Evolutionary conservation across 2,113 vertebrate species (phyloP), one percentile per base, ranked within the genome.

Genomic region (Embiotoca jacksoni): DNA sequence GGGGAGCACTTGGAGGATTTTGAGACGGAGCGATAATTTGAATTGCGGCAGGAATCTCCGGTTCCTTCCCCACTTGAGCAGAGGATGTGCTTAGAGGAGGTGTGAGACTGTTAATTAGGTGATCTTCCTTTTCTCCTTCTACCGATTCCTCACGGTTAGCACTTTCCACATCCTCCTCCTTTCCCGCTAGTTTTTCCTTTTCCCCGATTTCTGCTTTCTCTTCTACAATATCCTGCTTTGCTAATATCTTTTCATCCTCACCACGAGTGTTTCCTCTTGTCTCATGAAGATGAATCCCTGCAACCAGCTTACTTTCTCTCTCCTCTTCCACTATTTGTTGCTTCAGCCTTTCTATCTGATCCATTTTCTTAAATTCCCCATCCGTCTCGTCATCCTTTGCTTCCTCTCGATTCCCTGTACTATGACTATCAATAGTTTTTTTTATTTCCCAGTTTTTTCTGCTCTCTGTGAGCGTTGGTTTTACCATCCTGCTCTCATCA

Each of bases 291-390:
- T 3, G 11, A 36, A 89, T 76, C 50, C 86, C 90, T 61, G 75
- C 88, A 32, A 89, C 89, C 54, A 82, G 68, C 58, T 13, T 65
- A 30, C 83, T 63, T 41, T 75, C 47, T 64, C 32, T 69, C 65
- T 91, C 90, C 54, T 82, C 80, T 15, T 82, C 53, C 41, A 66
- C 32, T 3, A 37, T 65, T 53, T 65, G 46, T 31, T 54, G 52
- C 35, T 31, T 75, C 44, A 32, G 1, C 32, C 60, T 53, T 9
- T 83, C 46, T 4, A 6, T 55, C 9, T 32, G 44, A 60, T 63
- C 8, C 10, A 8, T 69, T 55, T 32, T 65, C 46, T 52, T 41
- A 36, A 52, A 37, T 49, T 57, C 41, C 33, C 53, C 44, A 65
- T 44, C 32, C 5, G 14, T 59, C 30, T 63, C 39, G 7, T 55